Evolutionary conservation across 2,113 vertebrate genomes (phyloP).

Genomic region (Terrapene triunguis): DNA sequence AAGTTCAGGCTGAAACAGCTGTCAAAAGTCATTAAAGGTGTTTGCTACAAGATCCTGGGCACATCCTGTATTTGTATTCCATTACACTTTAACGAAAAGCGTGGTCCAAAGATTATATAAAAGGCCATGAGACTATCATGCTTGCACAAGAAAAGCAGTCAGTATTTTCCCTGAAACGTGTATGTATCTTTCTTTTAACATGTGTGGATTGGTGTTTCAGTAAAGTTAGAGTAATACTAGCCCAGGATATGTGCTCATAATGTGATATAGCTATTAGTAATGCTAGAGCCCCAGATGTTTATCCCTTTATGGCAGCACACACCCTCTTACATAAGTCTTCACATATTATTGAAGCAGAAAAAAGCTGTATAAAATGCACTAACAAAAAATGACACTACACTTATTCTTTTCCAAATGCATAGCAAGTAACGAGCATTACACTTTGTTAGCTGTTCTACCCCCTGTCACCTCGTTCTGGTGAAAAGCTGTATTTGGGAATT

Average conservation of each 20-base stretch:
- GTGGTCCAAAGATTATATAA: not conserved
- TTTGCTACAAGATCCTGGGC: not conserved
- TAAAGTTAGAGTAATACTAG: not conserved
- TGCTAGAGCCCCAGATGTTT: not conserved
- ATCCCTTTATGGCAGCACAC: not conserved
- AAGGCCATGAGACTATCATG: not conserved
- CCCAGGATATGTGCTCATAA: slow-evolving; percentile 9
- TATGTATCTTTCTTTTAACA: not conserved
- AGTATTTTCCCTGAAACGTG: not conserved
- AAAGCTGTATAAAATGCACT: not conserved
- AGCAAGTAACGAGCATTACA: not conserved
- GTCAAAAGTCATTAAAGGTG: slow-evolving; percentile 21
- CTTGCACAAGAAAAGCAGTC: not conserved
- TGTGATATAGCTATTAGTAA: not conserved
- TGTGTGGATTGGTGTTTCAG: not conserved
- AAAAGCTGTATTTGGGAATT: not conserved
- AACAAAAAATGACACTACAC: not conserved
- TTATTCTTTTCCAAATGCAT: slow-evolving; percentile 10
- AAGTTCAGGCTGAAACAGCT: not conserved
- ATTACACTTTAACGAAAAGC: slow-evolving; percentile 26
- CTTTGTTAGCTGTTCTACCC: not conserved
- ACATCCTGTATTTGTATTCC: slow-evolving; percentile 11
- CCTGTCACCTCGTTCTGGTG: not conserved
- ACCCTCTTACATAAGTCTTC: not conserved
- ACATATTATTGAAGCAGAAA: not conserved